phyloP scores from a whole-genome alignment of 2,113 vertebrate species.

The Poecile atricapillus region DNA sequence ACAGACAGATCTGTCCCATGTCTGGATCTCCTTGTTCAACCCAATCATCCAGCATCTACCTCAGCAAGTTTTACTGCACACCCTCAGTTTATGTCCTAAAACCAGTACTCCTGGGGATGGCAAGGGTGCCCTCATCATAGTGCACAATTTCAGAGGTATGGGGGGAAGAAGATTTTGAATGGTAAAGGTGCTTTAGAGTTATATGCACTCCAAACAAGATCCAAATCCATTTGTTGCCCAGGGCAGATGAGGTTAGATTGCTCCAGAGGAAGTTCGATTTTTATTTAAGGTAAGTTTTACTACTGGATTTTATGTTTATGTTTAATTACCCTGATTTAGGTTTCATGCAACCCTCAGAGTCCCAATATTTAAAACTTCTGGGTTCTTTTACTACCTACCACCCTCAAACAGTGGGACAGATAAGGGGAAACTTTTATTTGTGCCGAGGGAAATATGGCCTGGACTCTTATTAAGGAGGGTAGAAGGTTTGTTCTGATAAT shows the following conservation, averaged over 20 bases:
- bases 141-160: not conserved
- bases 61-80: not conserved
- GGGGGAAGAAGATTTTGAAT: not conserved
- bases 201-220: not conserved
- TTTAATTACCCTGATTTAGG: not conserved
- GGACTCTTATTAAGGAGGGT: not conserved
- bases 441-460: no score
- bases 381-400: not conserved
- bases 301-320: not conserved
- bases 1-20: accelerated
- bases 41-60: not conserved
- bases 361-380: not conserved
- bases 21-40: not conserved
- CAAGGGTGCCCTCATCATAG: not conserved
- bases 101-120: accelerated
- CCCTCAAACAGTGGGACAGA: accelerated
- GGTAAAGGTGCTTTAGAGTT: not conserved
- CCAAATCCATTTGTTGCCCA: not conserved
- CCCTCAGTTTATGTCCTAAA: not conserved
- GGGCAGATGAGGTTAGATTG: not conserved
- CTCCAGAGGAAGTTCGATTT: not conserved
- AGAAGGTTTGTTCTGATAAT: not conserved
- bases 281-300: not conserved
- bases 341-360: accelerated
- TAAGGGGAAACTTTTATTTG: no score